Conservation (phyloP, 2,888 invertebrate genomes). For the Chymomyza caudatula region DNA sequence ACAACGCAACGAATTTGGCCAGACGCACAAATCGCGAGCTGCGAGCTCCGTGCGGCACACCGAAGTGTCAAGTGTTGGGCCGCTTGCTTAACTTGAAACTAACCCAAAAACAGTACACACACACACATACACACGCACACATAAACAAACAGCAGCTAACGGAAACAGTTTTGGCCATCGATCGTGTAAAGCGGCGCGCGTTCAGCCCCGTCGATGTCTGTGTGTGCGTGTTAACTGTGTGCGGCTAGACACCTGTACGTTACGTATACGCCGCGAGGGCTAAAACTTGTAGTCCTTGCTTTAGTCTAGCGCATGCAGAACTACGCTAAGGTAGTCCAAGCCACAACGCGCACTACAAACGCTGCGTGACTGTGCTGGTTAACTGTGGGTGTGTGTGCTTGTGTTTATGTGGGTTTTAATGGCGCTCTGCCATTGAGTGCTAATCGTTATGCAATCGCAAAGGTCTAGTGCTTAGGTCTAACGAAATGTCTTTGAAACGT, state of each 20-base stretch:
- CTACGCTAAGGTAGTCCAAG: slow-evolving; percentile 29
- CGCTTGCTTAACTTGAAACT: not conserved
- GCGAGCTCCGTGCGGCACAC: not conserved
- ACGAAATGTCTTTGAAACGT: slow-evolving; percentile 83
- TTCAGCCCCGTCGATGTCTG: slow-evolving; percentile 25
- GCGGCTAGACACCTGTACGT: slow-evolving; percentile 1
- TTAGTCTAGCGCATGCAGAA: slow-evolving; percentile 53
- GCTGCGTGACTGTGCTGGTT: slow-evolving; percentile 22
- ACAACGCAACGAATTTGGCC: slow-evolving; percentile 64
- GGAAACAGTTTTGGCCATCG: slow-evolving; percentile 49
- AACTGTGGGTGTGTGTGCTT: slow-evolving; percentile 23
- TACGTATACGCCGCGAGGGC: slow-evolving; percentile 33
- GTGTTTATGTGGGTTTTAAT: slow-evolving; percentile 11
- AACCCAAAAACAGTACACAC: slow-evolving; percentile 19
- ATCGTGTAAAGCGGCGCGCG: slow-evolving; percentile 44
- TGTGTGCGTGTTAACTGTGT: slow-evolving; percentile 5
- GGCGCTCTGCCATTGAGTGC: slow-evolving; percentile 14
- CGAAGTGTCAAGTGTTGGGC: not conserved
- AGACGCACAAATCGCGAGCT: slow-evolving; percentile 51
- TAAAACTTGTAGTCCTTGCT: slow-evolving; percentile 54
- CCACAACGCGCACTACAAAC: slow-evolving; percentile 14
- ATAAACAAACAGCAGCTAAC: not conserved
- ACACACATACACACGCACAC: slow-evolving; percentile 2
- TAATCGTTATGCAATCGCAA: slow-evolving; percentile 66
- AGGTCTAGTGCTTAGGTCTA: slow-evolving; percentile 14